Evolutionary conservation across 1,140 invertebrate species (phyloP).

Genomic region (Homalodisca vitripennis): DNA sequence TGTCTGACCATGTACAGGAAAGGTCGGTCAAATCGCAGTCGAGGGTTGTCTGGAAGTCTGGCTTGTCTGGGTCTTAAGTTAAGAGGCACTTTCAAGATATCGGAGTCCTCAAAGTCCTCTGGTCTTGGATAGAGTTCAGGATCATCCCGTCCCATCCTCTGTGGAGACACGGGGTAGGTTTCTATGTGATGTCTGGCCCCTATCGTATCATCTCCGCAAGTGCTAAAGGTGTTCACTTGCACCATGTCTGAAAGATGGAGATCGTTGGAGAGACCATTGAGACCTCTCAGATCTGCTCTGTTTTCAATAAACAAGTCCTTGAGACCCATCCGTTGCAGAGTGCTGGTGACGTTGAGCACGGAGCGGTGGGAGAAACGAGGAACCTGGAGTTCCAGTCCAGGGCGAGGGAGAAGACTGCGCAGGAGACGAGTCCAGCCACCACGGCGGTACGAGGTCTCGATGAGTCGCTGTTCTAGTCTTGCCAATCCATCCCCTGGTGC

Average conservation of each 20-base stretch:
- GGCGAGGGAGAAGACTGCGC: conserved; percentile 66
- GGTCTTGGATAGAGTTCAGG: neutral
- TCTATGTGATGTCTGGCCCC: conserved; percentile 73
- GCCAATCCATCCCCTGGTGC: conserved; percentile 74
- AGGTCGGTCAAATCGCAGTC: conserved; percentile 77
- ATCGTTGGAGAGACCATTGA: conserved; percentile 72
- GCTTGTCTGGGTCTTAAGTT: conserved; percentile 67
- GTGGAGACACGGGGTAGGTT: conserved; percentile 68
- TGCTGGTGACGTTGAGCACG: conserved; percentile 71
- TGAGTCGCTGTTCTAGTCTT: conserved; percentile 64
- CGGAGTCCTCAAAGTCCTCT: conserved; percentile 16
- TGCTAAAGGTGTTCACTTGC: conserved; percentile 73
- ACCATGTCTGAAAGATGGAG: conserved; percentile 75
- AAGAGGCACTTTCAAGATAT: conserved; percentile 52
- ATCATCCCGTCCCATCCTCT: conserved; percentile 39
- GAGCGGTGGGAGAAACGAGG: conserved; percentile 81
- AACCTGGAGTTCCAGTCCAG: conserved; percentile 73
- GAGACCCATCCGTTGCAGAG: conserved; percentile 75
- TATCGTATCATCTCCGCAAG: conserved; percentile 71
- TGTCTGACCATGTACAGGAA: conserved; percentile 84
- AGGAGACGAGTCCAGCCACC: conserved; percentile 72
- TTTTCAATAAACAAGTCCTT: conserved; percentile 70
- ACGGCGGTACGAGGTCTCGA: conserved; percentile 62
- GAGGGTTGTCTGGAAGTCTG: conserved; percentile 63
- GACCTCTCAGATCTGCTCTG: conserved; percentile 73